Evolutionary conservation across 2,113 vertebrate species (phyloP), one percentile per base, ranked within the genome.

Genomic region (Emydura subglobosa): DNA sequence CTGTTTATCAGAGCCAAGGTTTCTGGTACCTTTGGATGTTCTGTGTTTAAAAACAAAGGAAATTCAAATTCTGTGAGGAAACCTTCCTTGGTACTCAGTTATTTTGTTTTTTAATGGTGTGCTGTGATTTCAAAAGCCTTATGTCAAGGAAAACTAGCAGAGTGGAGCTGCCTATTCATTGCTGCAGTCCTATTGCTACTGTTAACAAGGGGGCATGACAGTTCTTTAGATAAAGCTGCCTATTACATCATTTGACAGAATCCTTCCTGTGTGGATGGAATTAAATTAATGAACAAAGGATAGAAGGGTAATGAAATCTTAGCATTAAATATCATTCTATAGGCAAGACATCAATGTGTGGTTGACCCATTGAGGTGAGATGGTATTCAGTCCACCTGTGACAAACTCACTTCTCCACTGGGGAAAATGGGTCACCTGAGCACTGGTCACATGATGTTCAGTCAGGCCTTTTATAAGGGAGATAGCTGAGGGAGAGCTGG

Each of bases 191-290:
- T 57, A 2, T 3, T 50, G 85, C 65, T 34, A 9, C 80, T 13
- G 85, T 79, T 59, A 86, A 74, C 72, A 79, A 87, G 4, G 34
- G 54, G 90, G 87, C 50, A 80, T 93, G 95, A 97, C 96, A 22
- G 96, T 59, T 83, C n/a, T 79, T 22, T 17, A 3, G 29, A 29
- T 87, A 83, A 78, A 78, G 89, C 88, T 1, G 14, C 79, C 94
- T 27, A 50, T 82, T 61, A 8, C 74, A 2, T 44, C 83, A 9
- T 91, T 57, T 61, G 87, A 11, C 91, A 86, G 25, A 5, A 50
- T 14, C 72, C 2, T 2, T 78, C 81, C 80, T 59, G 2, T 84
- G 86, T 89, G 94, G 80, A 83, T 39, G 21, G 96, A 94, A 80
- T 81, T 3, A 95, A 91, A 7, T 51, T 61, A 89, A 5, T 51